Base-by-base conservation (phyloP, 2,797 vertebrate species). In the Manis javanica region DNA sequence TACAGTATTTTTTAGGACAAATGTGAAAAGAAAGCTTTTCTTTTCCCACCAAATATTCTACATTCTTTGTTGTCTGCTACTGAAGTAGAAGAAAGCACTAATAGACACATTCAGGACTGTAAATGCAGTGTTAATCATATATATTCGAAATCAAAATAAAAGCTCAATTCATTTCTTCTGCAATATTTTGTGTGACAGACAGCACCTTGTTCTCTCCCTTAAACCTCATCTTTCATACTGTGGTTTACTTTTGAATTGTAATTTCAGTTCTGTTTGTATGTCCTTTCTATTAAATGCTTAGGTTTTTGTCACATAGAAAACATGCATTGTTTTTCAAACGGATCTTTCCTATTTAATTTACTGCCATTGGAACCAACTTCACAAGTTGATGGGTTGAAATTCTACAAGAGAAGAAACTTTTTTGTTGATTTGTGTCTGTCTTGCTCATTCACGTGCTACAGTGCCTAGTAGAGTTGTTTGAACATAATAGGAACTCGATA, bases 61-160 rank as follows among this genome's bases (percentile, higher is more conserved):
- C 1, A 3, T 53, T 64, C 7, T 81, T 61, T 85, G 24, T 1
- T 87, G 7, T 66, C n/a, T 85, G 34, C 13, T 37, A 21, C 18
- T 29, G 64, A 26, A 23, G 1, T 3, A 39, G 75, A 57, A 91
- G 4, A 1, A 57, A 97, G 90, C n/a, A 29, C 26, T 79, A 79
- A 78, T 0, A 0, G 1, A 11, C 18, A 5, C 12, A 18, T 8
- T 23, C 0, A 61, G 5, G 1, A 0, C 0, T 0, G 6, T 79
- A 46, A 46, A 46, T 46, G 4, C 7, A 18, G 29, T 88, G 0
- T 59, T 90, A 91, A 5, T 75, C n/a, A 61, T 21, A 31, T 18
- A 75, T 77, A 78, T 69, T 26, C 42, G 49, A 53, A 83, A 51
- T 31, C 87, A 4, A 78, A 92, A 61, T 11, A 66, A 59, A 51